Conservation (phyloP, 2,888 invertebrate genomes). For the Meandrusa payeni region DNA sequence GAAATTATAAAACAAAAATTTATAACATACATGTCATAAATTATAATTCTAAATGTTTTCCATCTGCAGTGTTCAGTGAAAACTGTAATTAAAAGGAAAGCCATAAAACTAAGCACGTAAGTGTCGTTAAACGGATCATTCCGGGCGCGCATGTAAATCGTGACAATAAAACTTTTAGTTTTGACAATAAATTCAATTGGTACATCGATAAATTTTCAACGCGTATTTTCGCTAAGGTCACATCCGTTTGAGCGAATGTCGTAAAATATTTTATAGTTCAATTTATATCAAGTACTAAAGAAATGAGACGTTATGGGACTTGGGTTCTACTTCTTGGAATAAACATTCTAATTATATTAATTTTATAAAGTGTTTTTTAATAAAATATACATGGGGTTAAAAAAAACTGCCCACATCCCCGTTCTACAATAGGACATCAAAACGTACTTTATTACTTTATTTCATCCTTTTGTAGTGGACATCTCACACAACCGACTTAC, state of each 20-base stretch:
- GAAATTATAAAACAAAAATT: too few species aligned
- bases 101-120: constrained; percentile 23
- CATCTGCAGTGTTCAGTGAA: too few species aligned
- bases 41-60: too few species aligned
- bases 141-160: constrained; percentile 37
- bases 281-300: constrained; percentile 19
- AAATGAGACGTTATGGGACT: constrained; percentile 18
- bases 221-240: constrained; percentile 56
- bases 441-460: too few species aligned
- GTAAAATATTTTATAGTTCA: constrained; percentile 52
- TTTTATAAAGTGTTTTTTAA: too few species aligned
- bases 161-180: constrained; percentile 56
- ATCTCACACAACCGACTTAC: too few species aligned
- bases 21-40: too few species aligned
- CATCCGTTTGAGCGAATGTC: constrained; percentile 44
- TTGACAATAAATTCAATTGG: constrained; percentile 64
- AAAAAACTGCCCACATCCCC: too few species aligned
- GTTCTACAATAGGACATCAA: too few species aligned
- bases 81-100: constrained; percentile 15
- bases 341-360: too few species aligned
- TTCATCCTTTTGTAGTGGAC: too few species aligned
- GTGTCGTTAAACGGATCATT: constrained; percentile 26
- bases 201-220: constrained; percentile 61
- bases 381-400: too few species aligned
- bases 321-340: background rate